Base-by-base conservation (phyloP, 1,140 invertebrate species). In the Sogatella furcifera region DNA sequence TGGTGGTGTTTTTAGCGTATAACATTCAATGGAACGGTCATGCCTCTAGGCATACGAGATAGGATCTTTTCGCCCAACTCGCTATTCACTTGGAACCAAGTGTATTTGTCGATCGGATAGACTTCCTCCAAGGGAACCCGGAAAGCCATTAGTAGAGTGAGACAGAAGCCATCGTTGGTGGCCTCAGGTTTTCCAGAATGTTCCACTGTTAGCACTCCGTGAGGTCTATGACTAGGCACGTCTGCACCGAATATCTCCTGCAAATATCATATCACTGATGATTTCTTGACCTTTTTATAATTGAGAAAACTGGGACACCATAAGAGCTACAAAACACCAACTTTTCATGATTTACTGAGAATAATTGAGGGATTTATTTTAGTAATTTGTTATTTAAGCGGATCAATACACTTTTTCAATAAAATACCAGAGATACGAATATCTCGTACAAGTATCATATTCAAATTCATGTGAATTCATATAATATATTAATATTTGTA, bases 181-280 rank as follows among this genome's bases (percentile, higher is more conserved):
- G 66, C 69, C 54, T 80, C 78, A 22, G 75, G 69, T 43, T 76
- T 78, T 53, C 81, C 80, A 60, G 74, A 76, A 64, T 76, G 80
- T 66, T 81, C 80, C 42, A 85, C 76, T 59, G 82, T 83, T 1
- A 94, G 71, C 6, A 92, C 69, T 1, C 91, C 92, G 69, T 92
- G 84, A 0, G 90, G 92, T 66, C 88, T 81, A 69, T 96, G 92
- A 52, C 84, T 82, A 3, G 90, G 86, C 24, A 94, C 80, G 68
- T 90, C 89, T 49, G 86, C 82, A 17, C 90, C 90, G 78, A 95
- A 95, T 67, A 94, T 83, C 75, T 94, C 89, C 81, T 84, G 61
- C 5, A 67, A 65, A 38, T 38, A 28, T 6, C 24, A 28, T 28
- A 28, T 28, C 24, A 28, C 24, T 28, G 24, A 28, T 28, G 24